phyloP scores from a whole-genome alignment of 1,140 invertebrate species.

The Caerostris darwini region DNA sequence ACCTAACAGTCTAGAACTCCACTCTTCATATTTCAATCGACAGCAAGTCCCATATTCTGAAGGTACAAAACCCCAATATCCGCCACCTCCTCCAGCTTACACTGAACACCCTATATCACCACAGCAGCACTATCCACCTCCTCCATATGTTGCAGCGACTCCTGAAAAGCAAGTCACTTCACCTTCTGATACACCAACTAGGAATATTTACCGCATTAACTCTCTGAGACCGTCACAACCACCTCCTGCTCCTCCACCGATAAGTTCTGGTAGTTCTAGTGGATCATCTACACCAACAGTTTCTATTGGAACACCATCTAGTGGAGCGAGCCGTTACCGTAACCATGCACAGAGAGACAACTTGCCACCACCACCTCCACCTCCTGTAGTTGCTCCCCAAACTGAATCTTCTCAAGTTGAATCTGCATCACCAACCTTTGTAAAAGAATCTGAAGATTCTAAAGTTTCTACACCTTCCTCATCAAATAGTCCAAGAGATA shows the following conservation, averaged over 20 bases:
- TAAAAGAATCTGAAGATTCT: constrained; percentile 50
- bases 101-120: constrained; percentile 79
- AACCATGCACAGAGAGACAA: constrained; percentile 84
- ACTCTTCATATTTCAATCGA: constrained; percentile 71
- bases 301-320: constrained; percentile 87
- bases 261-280: constrained; percentile 77
- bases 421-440: not conserved
- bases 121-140: constrained; percentile 78
- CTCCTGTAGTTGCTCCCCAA: constrained; percentile 82
- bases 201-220: constrained; percentile 65
- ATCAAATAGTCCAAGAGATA: constrained; percentile 79
- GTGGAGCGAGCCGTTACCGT: constrained; percentile 84
- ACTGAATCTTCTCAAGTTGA: not conserved
- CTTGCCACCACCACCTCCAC: constrained; percentile 93
- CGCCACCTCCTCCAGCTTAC: constrained; percentile 79
- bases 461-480: constrained; percentile 86
- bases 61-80: constrained; percentile 79
- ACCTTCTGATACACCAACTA: constrained; percentile 64
- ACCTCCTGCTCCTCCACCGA: constrained; percentile 79
- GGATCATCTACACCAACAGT: constrained; percentile 83
- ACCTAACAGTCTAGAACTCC: constrained; percentile 88
- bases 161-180: constrained; percentile 80
- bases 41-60: constrained; percentile 67
- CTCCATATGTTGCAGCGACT: constrained; percentile 79
- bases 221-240: constrained; percentile 74